Conservation (phyloP, 2,113 vertebrate genomes). For the Semnopithecus entellus region DNA sequence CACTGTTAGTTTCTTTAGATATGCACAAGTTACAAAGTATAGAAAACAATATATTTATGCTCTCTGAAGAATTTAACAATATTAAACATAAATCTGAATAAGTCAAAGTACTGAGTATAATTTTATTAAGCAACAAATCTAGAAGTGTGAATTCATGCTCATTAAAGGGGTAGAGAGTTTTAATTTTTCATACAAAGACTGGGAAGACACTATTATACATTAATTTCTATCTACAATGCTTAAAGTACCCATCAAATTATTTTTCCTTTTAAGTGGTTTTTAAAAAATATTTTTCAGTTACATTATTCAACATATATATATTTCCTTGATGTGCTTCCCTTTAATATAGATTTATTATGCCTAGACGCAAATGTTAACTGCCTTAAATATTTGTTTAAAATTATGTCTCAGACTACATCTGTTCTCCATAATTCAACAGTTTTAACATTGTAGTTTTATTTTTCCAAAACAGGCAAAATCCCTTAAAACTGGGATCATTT, state of each 20-base stretch:
- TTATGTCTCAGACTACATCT: neutral
- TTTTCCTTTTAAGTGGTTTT: conserved; percentile 33
- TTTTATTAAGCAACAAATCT: conserved; percentile 62
- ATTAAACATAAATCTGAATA: conserved; percentile 56
- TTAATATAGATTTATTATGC: conserved; percentile 23
- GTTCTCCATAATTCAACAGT: conserved; percentile 33
- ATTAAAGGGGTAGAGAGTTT: conserved; percentile 41
- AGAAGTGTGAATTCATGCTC: conserved; percentile 62
- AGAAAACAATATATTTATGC: conserved; percentile 66
- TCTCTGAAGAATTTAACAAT: conserved; percentile 63
- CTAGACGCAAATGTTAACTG: conserved; percentile 36
- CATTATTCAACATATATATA: neutral
- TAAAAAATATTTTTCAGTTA: neutral
- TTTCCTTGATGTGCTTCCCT: conserved; percentile 52
- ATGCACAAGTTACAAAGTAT: conserved; percentile 45
- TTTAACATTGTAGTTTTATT: conserved; percentile 45
- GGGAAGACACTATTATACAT: conserved; percentile 43
- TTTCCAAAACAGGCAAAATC: conserved; percentile 49
- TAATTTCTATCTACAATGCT: conserved; percentile 54
- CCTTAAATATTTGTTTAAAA: conserved; percentile 42
- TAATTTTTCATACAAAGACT: conserved; percentile 36
- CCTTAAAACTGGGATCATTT: conserved; percentile 46
- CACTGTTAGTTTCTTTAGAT: conserved; percentile 56
- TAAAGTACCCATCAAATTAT: conserved; percentile 35
- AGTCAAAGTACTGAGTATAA: conserved; percentile 35